Percentiles rank a stretch among this genome's conserved stretches.
These are phyloP conservation scores for Drosophila borealis DNA, from an alignment of 2,888 invertebrate species.

Conservation along the genomic window DNA sequence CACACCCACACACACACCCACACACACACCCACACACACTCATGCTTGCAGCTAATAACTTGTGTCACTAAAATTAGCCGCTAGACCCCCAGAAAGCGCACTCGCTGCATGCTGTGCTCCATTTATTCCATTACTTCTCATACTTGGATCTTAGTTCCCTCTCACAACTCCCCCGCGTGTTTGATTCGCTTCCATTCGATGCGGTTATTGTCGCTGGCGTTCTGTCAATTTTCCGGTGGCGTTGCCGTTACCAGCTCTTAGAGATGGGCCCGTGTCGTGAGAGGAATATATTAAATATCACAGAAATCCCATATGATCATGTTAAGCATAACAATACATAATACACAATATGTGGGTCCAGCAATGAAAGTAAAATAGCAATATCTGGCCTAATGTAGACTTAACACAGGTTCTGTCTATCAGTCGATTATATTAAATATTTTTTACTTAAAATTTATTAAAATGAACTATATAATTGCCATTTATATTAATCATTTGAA, in stretches of 20 bases:
- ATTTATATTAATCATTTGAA: too few species aligned
- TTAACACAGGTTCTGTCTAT: too few species aligned
- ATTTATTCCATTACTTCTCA: constrained; percentile 63
- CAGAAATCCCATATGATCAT: too few species aligned
- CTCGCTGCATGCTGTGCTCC: constrained; percentile 45
- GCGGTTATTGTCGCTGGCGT: constrained; percentile 57
- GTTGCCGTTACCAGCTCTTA: constrained; percentile 20
- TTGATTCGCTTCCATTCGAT: constrained; percentile 15
- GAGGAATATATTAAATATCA: background rate
- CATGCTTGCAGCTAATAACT: constrained; percentile 26
- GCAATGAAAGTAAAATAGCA: too few species aligned
- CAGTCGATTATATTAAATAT: too few species aligned
- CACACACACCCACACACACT: background rate
- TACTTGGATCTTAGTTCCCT: constrained; percentile 33
- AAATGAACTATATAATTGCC: too few species aligned
- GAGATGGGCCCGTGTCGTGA: constrained; percentile 19
- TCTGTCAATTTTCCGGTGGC: constrained; percentile 74
- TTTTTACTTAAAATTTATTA: too few species aligned
- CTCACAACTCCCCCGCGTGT: constrained; percentile 4
- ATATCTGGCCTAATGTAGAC: too few species aligned
- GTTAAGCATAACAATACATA: too few species aligned
- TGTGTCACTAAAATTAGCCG: constrained; percentile 68
- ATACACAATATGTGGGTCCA: too few species aligned
- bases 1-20: constrained; percentile 11
- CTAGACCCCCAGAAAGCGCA: constrained; percentile 47